Evolutionary conservation across 2,888 invertebrate genomes (phyloP), one percentile per base, ranked within the genome.

Genomic region (Mechanitis messenoides): DNA sequence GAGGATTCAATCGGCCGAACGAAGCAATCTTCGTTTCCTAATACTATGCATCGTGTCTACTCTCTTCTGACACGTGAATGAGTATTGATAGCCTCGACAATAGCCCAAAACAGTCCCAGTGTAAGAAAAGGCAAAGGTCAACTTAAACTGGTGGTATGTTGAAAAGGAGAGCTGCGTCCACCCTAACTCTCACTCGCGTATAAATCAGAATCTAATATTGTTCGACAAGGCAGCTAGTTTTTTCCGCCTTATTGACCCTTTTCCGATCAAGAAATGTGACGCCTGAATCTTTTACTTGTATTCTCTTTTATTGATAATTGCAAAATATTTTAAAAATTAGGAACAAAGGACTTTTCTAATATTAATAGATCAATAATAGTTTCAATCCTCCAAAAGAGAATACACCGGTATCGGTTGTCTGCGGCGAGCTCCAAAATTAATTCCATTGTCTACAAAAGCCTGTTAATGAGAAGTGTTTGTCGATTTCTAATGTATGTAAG

Each of bases 191-290:
- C 75, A 76, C 75, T 79, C 71, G 72, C 77, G 79, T 81, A 89
- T 88, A 89, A 87, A 89, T 88, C 89, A 89, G 84, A 85, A 82
- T 83, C 80, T 84, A 84, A 86, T 86, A 85, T 81, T 75, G 79
- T 80, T 79, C 79, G 83, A 85, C 83, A 81, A 77, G 81, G 84
- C 81, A 82, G 81, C 78, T 79, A 83, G 83, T 80, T 78, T 85
- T 85, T 87, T 85, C 81, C 80, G 78, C 74, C 75, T 83, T 85
- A 85, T 85, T 87, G 80, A 81, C 80, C 81, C 72, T 80, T 78
- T 79, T 78, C 74, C 73, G 67, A 69, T 69, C 62, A 62, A 65
- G 70, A 64, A 67, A 57, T 64, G 60, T 64, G 62, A 69, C 58
- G 61, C 53, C 53, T 61, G 55, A 65, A 47, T 68, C 55, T 62